phyloP scores from a whole-genome alignment of 2,797 vertebrate genomes.

The Catharus ustulatus region DNA sequence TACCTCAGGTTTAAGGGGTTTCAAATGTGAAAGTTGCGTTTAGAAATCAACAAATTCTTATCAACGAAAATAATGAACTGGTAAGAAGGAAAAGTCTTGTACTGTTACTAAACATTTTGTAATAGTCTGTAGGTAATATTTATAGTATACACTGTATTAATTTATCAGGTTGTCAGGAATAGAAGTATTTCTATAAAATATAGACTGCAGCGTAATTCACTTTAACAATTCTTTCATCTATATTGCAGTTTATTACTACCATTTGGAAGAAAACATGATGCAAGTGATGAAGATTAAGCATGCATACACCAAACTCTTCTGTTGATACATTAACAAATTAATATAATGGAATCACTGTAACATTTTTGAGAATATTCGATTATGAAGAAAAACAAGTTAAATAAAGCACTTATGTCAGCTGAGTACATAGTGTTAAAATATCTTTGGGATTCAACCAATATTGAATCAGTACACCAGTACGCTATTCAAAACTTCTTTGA shows the following conservation, averaged over 20 bases:
- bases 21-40: neutral
- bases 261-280: neutral
- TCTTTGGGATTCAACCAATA: neutral
- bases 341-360: neutral
- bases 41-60: neutral
- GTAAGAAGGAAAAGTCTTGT: neutral
- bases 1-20: neutral
- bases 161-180: neutral
- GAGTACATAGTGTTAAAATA: neutral
- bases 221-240: neutral
- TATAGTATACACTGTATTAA: neutral
- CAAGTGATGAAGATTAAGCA: neutral
- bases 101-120: neutral
- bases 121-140: neutral
- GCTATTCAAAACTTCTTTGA: neutral
- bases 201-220: neutral
- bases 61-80: neutral
- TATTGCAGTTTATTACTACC: neutral
- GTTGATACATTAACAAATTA: neutral
- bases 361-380: neutral
- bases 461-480: neutral
- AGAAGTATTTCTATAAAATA: neutral
- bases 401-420: neutral
- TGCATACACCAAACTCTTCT: neutral
- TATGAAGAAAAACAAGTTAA: neutral